Conservation (phyloP, 2,888 invertebrate species). For the Polymixis lichenea region DNA sequence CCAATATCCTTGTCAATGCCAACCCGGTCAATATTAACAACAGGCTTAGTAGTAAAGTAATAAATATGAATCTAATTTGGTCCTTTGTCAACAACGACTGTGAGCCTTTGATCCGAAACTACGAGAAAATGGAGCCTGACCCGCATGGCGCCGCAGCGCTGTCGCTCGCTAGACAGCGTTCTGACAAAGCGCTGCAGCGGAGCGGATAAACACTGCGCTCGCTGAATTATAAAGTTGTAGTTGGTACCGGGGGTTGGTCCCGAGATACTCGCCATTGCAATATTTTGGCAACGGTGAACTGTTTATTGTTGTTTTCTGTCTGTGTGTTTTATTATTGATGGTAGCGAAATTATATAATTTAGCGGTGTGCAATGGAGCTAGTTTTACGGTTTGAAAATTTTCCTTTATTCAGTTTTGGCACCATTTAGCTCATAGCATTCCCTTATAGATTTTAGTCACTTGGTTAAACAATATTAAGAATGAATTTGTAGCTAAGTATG, state of each 20-base stretch:
- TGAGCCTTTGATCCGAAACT: constrained; percentile 51
- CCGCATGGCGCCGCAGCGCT: constrained; percentile 53
- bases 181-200: constrained; percentile 56
- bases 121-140: constrained; percentile 20
- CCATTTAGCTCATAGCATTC: not conserved
- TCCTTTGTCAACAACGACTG: constrained; percentile 46
- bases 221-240: constrained; percentile 53
- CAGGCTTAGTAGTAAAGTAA: constrained; percentile 24
- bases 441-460: not conserved
- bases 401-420: not conserved
- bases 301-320: constrained; percentile 51
- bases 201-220: constrained; percentile 33
- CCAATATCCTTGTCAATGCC: not conserved
- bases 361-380: constrained; percentile 11
- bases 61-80: constrained; percentile 52
- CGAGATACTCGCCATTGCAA: constrained; percentile 17
- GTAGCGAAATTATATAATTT: constrained; percentile 43
- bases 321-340: constrained; percentile 53
- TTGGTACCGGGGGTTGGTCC: constrained; percentile 10
- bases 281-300: constrained; percentile 54
- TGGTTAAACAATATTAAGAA: not conserved
- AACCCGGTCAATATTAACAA: constrained; percentile 25
- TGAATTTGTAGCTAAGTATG: too few relatives aligned
- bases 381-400: constrained; percentile 15
- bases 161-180: constrained; percentile 32